phyloP scores from a whole-genome alignment of 2,888 invertebrate genomes.

The Schrankia costaestrigalis region DNA sequence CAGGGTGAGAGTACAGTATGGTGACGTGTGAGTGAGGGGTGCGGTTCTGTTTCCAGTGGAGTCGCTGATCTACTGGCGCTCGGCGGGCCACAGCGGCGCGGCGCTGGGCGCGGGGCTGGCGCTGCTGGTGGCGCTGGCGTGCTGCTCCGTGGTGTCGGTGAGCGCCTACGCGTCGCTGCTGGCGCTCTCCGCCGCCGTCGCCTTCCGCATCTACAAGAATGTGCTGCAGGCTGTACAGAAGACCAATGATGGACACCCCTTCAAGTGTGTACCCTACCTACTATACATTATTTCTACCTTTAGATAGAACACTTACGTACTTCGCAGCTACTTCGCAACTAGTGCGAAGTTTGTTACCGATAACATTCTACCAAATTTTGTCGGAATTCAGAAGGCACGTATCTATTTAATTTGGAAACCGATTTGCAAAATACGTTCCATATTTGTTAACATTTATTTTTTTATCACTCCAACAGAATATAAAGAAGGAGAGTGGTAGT shows the following conservation, averaged over 20 bases:
- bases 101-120: slow-evolving; percentile 95
- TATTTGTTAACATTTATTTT: no score
- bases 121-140: slow-evolving; percentile 95
- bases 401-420: no score
- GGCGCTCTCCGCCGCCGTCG: slow-evolving; percentile 91
- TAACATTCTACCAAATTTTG: no score
- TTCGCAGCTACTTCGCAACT: no score
- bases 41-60: slow-evolving; percentile 89
- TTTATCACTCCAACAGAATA: no score
- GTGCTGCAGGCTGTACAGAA: slow-evolving; percentile 97
- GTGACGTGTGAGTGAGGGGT: no score
- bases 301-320: no score
- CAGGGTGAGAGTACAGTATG: no score
- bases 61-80: slow-evolving; percentile 98
- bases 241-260: slow-evolving; percentile 97
- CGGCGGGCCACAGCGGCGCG: slow-evolving; percentile 95
- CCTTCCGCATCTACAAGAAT: slow-evolving; percentile 97
- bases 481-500: no score
- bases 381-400: no score
- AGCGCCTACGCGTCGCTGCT: slow-evolving; percentile 95
- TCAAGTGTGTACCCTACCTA: slow-evolving; percentile 87
- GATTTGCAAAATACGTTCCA: no score
- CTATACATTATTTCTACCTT: no score
- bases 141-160: slow-evolving; percentile 97
- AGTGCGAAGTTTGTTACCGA: not conserved